A percentile compares a stretch with the other conserved stretches of the same genome.
Conservation (phyloP, 2,113 vertebrate species). For the Stercorarius parasiticus region DNA sequence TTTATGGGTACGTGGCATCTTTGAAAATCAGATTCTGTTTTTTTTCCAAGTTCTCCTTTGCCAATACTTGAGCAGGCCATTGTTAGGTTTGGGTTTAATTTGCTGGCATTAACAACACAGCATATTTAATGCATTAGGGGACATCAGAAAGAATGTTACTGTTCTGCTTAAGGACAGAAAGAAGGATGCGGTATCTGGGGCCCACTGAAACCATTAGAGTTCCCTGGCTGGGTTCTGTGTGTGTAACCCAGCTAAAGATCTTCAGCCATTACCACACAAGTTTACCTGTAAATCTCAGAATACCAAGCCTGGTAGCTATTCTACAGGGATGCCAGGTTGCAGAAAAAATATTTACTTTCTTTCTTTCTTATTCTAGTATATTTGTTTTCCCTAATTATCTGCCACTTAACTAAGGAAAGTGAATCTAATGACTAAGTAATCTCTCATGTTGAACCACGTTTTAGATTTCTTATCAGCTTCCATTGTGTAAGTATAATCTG, state of each 20-base stretch:
- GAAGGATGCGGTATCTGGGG: neutral
- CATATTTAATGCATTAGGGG: neutral
- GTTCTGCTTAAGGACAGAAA: neutral
- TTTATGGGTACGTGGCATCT: fast-evolving
- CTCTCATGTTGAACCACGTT: neutral
- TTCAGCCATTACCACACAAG: neutral
- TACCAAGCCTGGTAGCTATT: neutral
- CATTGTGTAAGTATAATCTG: neutral
- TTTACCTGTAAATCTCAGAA: neutral
- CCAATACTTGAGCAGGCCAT: neutral
- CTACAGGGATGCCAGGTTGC: neutral
- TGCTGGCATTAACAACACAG: neutral
- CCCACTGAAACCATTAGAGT: neutral
- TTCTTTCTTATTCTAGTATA: neutral
- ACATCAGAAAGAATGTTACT: neutral
- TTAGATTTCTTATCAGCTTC: neutral
- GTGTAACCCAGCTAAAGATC: neutral
- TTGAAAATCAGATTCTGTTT: neutral
- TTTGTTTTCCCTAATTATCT: neutral
- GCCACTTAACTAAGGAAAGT: neutral
- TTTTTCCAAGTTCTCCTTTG: neutral
- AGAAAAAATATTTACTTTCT: neutral
- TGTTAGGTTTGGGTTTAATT: neutral
- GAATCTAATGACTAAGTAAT: neutral
- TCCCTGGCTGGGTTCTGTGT: neutral